Base-by-base conservation (phyloP, 2,113 vertebrate species). In the Microtus oregoni region DNA sequence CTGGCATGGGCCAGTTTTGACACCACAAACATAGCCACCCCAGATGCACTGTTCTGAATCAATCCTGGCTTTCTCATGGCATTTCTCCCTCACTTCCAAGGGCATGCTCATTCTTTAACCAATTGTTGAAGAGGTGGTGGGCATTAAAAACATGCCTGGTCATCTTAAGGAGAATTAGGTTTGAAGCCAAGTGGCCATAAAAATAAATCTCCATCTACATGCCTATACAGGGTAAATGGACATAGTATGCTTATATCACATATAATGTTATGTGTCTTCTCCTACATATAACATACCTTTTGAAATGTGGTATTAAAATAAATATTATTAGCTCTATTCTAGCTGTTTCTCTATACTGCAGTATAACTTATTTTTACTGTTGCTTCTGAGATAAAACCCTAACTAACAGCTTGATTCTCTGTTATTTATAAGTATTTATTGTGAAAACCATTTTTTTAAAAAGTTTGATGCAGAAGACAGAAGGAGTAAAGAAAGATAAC, bases 311-410 rank as follows among this genome's bases (percentile, higher is more conserved):
- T n/a, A n/a, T n/a, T n/a, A n/a, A n/a, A n/a, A n/a, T n/a, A n/a
- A n/a, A n/a, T n/a, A n/a, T n/a, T n/a, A n/a, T n/a, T 14, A 92
- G 8, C 3, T 88, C 83, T 72, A 61, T 72, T 94, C 63, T 41
- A 52, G 38, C 44, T 81, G 13, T 68, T 92, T 93, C 61, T 82
- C 15, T 82, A 58, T 0, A 83, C 32, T 63, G 47, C 17, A 14
- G n/a, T 81, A n/a, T 82, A 12, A 30, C 35, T n/a, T 24, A 26
- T 75, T 58, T 86, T 87, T 86, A 52, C 50, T 86, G 8, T 92
- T 70, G 68, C 77, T 93, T 93, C 32, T 65, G 76, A 93, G 92
- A 78, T 0, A 89, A 95, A 92, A 91, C 7, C 85, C 72, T 73
- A 73, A 58, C 52, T 77, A 92, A 44, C 58, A 58, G 19, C 19